These are phyloP conservation scores for Pelecanus crispus DNA, from an alignment of 2,113 vertebrate species.

Conservation along the genomic window DNA sequence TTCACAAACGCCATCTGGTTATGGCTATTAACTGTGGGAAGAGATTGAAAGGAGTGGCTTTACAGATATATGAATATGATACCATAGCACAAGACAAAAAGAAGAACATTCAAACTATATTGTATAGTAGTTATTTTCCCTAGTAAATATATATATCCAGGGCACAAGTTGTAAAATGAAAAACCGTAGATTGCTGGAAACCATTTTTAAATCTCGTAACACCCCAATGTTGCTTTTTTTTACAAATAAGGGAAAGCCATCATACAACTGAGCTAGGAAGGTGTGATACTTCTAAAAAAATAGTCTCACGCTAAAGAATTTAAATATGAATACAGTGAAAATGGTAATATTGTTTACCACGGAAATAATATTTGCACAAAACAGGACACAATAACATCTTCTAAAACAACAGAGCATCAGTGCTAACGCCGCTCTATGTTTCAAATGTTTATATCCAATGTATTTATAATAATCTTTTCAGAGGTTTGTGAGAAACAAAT, in stretches of 20 bases:
- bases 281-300: background rate
- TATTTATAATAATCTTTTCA: conserved; percentile 52
- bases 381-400: background rate
- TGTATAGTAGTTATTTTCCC: background rate
- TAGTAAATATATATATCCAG: background rate
- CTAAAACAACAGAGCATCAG: conserved; percentile 1
- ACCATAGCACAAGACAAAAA: background rate
- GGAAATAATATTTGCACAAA: conserved; percentile 17
- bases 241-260: background rate
- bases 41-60: conserved; percentile 19
- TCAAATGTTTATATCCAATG: conserved; percentile 38
- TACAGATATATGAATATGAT: background rate
- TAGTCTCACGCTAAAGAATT: background rate
- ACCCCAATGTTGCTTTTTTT: background rate
- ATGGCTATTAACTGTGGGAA: conserved; percentile 3
- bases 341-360: background rate
- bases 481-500: conserved; percentile 62
- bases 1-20: background rate
- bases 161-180: background rate
- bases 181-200: background rate
- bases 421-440: background rate
- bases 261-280: background rate
- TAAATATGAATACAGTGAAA: background rate
- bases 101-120: background rate
- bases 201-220: background rate